Conservation (phyloP, 2,797 vertebrate species). For the Lagocephalus sceleratus region DNA sequence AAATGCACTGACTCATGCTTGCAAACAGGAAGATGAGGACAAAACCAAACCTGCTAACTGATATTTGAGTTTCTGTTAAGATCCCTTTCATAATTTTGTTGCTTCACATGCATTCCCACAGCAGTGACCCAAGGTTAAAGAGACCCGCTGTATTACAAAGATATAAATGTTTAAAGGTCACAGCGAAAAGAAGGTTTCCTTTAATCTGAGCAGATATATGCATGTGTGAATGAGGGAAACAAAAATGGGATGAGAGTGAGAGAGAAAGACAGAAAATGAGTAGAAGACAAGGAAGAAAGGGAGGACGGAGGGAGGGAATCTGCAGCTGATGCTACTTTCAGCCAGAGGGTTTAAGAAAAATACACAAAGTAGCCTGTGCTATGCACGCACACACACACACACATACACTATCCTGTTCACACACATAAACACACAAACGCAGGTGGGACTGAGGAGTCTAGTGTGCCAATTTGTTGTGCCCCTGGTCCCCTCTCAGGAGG, state of each 20-base stretch:
- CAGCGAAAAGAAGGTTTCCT: no score
- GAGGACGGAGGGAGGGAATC: slow-evolving; percentile 32
- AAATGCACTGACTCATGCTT: not conserved
- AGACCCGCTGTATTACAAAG: no score
- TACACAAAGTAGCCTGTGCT: slow-evolving; percentile 38
- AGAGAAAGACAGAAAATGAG: slow-evolving; percentile 6
- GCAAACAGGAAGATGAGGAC: not conserved
- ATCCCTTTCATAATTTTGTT: no score
- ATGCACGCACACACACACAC: slow-evolving; percentile 22
- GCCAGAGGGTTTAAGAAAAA: slow-evolving; percentile 54
- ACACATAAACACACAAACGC: slow-evolving; percentile 49
- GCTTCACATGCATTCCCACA: no score
- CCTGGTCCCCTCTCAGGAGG: slow-evolving; percentile 70
- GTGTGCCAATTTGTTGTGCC: slow-evolving; percentile 72
- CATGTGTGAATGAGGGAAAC: slow-evolving; percentile 3
- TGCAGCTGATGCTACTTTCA: slow-evolving; percentile 59
- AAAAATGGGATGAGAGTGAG: not conserved
- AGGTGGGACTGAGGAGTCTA: slow-evolving; percentile 65
- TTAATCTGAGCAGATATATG: no score
- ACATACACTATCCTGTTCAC: slow-evolving; percentile 32
- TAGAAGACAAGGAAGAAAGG: slow-evolving; percentile 12
- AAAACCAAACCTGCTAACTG: no score
- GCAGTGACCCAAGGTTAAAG: no score
- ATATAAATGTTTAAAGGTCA: no score
- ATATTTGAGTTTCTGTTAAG: no score